Evolutionary conservation across 2,888 invertebrate species (phyloP).

Genomic region (Drosophila putrida): DNA sequence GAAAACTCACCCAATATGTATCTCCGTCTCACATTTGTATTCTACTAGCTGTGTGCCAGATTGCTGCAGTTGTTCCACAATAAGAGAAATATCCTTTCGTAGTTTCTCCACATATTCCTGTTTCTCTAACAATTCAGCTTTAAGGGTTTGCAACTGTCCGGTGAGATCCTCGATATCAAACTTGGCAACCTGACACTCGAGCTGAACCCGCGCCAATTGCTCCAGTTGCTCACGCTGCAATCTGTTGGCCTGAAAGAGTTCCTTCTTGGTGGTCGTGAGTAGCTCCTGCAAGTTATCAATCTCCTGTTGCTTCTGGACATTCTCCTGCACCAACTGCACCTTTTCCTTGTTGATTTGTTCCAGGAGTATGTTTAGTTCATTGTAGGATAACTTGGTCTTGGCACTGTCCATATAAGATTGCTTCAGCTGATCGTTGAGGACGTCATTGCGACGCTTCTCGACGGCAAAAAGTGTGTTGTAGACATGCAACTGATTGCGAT

Average conservation of each 20-base stretch:
- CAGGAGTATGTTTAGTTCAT: conserved; percentile 69
- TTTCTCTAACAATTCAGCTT: conserved; percentile 54
- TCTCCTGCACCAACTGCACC: conserved; percentile 57
- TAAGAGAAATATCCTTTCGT: conserved; percentile 19
- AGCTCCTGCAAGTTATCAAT: conserved; percentile 70
- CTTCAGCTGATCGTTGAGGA: conserved; percentile 74
- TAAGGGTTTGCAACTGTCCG: conserved; percentile 62
- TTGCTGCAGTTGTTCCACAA: conserved; percentile 31
- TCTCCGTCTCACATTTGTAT: conserved; percentile 29
- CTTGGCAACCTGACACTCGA: conserved; percentile 63
- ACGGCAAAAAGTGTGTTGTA: conserved; percentile 81
- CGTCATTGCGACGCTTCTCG: conserved; percentile 83
- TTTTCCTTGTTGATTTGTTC: conserved; percentile 62
- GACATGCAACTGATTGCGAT: conserved; percentile 83
- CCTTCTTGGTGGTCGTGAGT: conserved; percentile 69
- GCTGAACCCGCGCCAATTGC: conserved; percentile 71
- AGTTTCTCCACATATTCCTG: conserved; percentile 27
- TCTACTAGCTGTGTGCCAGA: conserved; percentile 20
- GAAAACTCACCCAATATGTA: conserved; percentile 23
- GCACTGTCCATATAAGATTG: conserved; percentile 73
- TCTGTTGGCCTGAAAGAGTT: conserved; percentile 74
- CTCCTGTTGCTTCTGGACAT: conserved; percentile 67
- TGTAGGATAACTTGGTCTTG: conserved; percentile 63
- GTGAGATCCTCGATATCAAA: conserved; percentile 49
- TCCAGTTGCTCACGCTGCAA: conserved; percentile 73